Percentiles rank a stretch among this genome's conserved stretches.
Evolutionary conservation across 2,888 invertebrate species (phyloP).

Genomic region (Trissolcus brochymenae): DNA sequence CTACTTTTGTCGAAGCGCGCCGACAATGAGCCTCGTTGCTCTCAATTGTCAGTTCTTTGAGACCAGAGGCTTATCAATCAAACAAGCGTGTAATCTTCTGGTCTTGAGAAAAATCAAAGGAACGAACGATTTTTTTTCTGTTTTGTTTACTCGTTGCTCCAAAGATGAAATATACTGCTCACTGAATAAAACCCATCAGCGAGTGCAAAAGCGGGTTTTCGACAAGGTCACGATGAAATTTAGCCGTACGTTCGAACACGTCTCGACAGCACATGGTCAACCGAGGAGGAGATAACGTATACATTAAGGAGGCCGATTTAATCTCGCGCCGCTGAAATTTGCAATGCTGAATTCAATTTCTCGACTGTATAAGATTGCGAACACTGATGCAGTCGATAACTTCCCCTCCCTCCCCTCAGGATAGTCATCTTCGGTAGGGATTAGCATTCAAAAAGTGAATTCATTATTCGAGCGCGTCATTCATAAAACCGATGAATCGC

Average conservation of each 20-base stretch:
- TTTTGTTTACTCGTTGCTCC: no score
- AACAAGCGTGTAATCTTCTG: conserved; percentile 3
- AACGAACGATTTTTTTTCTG: no score
- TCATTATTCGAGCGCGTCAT: conserved; percentile 1
- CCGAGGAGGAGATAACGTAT: conserved; percentile 8
- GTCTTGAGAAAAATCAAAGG: background rate
- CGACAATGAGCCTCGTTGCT: background rate
- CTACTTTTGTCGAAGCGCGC: background rate
- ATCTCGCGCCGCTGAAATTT: conserved; percentile 33
- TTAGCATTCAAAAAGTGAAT: conserved; percentile 17
- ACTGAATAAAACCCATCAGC: background rate
- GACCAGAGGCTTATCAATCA: conserved; percentile 3
- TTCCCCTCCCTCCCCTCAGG: no score
- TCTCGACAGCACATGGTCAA: conserved; percentile 14
- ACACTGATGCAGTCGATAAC: no score
- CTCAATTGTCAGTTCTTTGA: conserved; percentile 1
- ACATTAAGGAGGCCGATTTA: conserved; percentile 36
- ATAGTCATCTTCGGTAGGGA: background rate
- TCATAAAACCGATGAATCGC: background rate
- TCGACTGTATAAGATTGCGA: background rate
- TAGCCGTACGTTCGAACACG: conserved; percentile 6
- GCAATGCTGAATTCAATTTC: conserved; percentile 35
- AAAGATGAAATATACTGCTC: background rate
- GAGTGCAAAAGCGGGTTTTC: background rate
- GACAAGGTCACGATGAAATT: background rate